These are phyloP conservation scores for Cyphomyrus plagiostoma DNA, from an alignment of 2,113 vertebrate species.

Conservation along the genomic window DNA sequence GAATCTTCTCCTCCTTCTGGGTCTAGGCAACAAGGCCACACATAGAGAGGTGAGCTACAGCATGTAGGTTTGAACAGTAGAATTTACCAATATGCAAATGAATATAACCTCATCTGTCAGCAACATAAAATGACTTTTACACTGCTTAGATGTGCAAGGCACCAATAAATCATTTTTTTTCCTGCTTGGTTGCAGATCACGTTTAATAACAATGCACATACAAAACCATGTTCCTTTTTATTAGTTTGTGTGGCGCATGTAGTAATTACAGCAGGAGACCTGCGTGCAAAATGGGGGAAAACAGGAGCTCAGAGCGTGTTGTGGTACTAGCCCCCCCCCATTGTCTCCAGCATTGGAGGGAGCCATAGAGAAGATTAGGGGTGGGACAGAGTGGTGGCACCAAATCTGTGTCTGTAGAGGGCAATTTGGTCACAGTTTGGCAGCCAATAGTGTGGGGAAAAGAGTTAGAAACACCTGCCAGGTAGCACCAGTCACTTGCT, in stretches of 20 bases:
- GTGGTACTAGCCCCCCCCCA: neutral
- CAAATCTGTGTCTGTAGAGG: neutral
- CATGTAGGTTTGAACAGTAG: neutral
- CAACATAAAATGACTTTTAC: neutral
- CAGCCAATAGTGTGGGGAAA: neutral
- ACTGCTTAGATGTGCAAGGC: neutral
- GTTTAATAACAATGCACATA: neutral
- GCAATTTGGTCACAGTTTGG: neutral
- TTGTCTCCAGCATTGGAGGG: neutral
- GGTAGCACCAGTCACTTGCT: neutral
- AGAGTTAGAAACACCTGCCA: neutral
- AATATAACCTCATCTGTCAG: conserved; percentile 18
- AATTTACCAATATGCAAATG: neutral
- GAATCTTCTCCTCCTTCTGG: neutral
- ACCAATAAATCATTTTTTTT: neutral
- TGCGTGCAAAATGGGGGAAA: neutral
- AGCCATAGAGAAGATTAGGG: neutral
- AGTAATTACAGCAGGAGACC: neutral
- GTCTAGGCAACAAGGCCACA: neutral
- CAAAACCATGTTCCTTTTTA: neutral
- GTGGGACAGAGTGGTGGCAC: neutral
- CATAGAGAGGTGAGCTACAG: neutral
- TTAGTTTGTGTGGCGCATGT: neutral
- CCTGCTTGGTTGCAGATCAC: neutral
- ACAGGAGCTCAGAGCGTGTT: neutral